A percentile compares a stretch with the other conserved stretches of the same genome.
Conservation (phyloP, 2,113 vertebrate species). For the Aplodontia rufa region DNA sequence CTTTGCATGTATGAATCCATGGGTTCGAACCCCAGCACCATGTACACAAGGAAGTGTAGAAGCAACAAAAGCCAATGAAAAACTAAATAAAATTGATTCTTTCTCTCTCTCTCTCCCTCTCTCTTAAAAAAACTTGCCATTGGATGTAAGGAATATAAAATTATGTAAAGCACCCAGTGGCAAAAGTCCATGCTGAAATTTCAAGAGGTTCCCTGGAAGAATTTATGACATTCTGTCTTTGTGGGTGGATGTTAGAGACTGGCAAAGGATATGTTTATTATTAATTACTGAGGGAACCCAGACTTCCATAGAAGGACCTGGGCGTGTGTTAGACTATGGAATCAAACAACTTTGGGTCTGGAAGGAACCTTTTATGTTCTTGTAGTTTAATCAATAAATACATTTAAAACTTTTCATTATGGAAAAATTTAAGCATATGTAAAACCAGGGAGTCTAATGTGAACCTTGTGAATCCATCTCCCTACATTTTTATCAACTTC, state of each 20-base stretch:
- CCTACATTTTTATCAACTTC: not conserved
- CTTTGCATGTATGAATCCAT: no score
- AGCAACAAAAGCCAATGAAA: no score
- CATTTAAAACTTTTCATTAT: not conserved
- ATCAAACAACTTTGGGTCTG: not conserved
- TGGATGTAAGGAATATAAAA: not conserved
- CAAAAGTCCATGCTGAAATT: not conserved
- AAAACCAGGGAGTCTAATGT: not conserved
- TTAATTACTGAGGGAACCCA: not conserved
- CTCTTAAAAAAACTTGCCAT: not conserved
- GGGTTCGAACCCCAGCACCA: no score
- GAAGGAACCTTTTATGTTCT: not conserved
- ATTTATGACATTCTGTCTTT: not conserved
- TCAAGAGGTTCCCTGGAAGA: not conserved
- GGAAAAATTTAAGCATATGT: not conserved
- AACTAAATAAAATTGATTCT: no score
- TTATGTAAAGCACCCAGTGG: not conserved
- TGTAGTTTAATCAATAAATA: not conserved
- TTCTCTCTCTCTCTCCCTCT: no score
- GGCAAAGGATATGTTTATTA: not conserved
- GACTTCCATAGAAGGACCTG: not conserved
- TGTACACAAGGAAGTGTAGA: no score
- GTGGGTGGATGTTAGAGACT: not conserved
- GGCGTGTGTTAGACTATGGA: not conserved
- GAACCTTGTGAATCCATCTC: not conserved